phyloP scores from a whole-genome alignment of 2,888 invertebrate genomes.

The Troilus luridus region DNA sequence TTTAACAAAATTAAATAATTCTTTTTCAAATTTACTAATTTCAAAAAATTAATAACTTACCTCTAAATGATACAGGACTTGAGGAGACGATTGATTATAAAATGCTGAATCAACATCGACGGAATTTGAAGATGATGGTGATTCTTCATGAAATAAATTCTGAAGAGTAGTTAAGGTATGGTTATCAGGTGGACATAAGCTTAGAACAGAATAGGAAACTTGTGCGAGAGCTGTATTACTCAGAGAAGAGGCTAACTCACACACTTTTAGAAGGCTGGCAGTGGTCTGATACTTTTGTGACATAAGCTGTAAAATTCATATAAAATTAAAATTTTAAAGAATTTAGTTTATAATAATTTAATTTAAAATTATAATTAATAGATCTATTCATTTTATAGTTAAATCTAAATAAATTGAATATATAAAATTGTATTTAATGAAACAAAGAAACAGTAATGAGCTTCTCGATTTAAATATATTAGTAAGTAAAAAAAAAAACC shows the following conservation, averaged over 20 bases:
- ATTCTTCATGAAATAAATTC: slow-evolving; percentile 60
- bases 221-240: slow-evolving; percentile 62
- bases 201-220: slow-evolving; percentile 63
- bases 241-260: slow-evolving; percentile 62
- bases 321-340: background rate
- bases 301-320: slow-evolving; percentile 57
- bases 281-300: slow-evolving; percentile 60
- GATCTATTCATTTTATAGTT: background rate
- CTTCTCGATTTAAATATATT: background rate
- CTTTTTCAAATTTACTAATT: background rate
- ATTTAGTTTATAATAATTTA: background rate
- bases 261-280: slow-evolving; percentile 61
- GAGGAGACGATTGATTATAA: slow-evolving; percentile 80
- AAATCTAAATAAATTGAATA: too few species aligned
- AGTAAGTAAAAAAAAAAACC: too few species aligned
- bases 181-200: slow-evolving; percentile 62
- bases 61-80: slow-evolving; percentile 83
- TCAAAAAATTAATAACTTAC: slow-evolving; percentile 69
- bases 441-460: background rate
- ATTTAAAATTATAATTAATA: background rate
- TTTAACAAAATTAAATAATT: background rate
- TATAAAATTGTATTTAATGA: background rate
- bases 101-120: slow-evolving; percentile 68
- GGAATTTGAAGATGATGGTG: background rate
- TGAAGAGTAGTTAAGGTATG: slow-evolving; percentile 60